Base-by-base conservation (phyloP, 2,113 vertebrate genomes). In the Alaudala cheleensis region DNA sequence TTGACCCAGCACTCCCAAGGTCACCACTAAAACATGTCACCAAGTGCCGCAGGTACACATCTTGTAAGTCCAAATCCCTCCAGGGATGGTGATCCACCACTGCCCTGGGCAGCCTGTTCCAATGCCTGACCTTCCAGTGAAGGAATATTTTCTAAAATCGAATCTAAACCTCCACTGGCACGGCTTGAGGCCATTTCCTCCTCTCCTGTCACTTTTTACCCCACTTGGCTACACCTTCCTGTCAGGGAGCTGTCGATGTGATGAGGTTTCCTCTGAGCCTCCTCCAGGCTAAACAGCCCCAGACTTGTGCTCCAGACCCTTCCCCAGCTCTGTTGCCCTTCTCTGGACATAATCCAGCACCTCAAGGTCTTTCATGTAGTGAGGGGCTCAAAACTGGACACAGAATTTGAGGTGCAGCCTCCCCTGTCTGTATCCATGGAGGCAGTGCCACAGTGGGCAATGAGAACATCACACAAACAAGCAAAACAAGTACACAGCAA, bases 381-480 rank as follows among this genome's bases (percentile, higher is more conserved):
- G 28, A 71, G 56, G 12, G 31, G 3, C 21, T 25, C 4, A 0
- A 57, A 83, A 57, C 18, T 34, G n/a, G 45, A 20, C 29, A 10
- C 53, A 54, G 45, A 25, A 23, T 42, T 53, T 15, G 42, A 28
- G 50, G 5, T 74, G 42, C 7, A 14, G 22, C 42, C 29, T 69
- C 54, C 33, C 33, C 54, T 33, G 11, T 18, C 24, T 65, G 29
- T 62, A 57, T 54, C 31, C 1, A 4, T 45, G 56, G 39, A 57
- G 51, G 29, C 65, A 81, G 37, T 42, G 47, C 66, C 42, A 24
- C 0, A 4, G 19, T n/a, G n/a, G 28, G 31, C 1, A 0, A 12
- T 39, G 49, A 88, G 44, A 60, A 33, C 11, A 6, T 91, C 34
- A 19, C 26, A n/a, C 33, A 62, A 74, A 54, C 40, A 79, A 85